Evolutionary conservation across 2,113 vertebrate species (phyloP).

Genomic region (Saguinus midas): DNA sequence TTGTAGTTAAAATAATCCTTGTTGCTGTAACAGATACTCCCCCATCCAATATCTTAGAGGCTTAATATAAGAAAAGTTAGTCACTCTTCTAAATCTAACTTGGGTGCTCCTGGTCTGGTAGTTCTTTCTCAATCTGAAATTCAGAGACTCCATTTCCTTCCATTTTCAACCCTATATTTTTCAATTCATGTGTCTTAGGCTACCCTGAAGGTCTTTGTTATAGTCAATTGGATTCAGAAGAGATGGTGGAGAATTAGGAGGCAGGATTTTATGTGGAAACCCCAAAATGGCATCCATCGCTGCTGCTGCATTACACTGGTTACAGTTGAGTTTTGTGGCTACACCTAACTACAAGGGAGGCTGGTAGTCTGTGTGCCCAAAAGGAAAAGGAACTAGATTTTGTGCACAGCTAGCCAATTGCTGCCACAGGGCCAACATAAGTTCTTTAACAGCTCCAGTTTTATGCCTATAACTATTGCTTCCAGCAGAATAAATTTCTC

Average conservation of each 20-base stretch:
- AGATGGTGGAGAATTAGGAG: neutral
- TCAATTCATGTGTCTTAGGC: neutral
- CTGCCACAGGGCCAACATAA: constrained; percentile 21
- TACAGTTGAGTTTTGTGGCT: neutral
- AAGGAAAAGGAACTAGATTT: neutral
- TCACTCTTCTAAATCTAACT: neutral
- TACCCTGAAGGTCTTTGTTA: neutral
- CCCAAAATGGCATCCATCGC: neutral
- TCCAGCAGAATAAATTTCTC: constrained; percentile 70
- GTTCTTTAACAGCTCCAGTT: constrained; percentile 62
- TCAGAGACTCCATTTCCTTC: neutral
- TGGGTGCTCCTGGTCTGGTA: neutral
- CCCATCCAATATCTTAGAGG: neutral
- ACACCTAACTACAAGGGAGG: neutral
- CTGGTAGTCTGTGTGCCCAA: neutral
- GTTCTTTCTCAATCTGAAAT: neutral
- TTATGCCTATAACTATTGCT: constrained; percentile 54
- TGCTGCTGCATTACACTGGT: neutral
- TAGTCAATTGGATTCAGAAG: neutral
- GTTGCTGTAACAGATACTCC: neutral
- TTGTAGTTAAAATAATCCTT: neutral
- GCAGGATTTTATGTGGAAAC: neutral
- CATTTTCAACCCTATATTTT: neutral
- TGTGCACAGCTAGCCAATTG: neutral
- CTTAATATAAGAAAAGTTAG: neutral